Base-by-base conservation (phyloP, 92 coral and sea anemone species). In the Phymanthus crucifer region DNA sequence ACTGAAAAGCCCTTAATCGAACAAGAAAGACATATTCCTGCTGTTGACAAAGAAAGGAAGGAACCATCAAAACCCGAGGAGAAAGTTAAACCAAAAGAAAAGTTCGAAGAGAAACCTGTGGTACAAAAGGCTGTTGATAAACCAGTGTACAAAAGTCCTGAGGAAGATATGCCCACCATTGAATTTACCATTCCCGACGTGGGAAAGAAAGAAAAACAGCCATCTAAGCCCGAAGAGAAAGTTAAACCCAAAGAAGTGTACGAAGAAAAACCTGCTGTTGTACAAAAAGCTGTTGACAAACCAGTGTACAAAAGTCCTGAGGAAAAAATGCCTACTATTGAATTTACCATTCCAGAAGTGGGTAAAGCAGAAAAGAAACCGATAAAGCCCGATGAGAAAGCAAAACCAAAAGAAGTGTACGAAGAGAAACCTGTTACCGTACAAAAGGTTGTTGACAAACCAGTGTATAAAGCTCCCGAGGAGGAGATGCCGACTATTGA, bases 21-120 rank as follows among this genome's bases (percentile, higher is more conserved):
- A 4, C 68, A 61, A 61, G 27, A 27, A 61, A 61, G 32, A 16
- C 12, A 24, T 23, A 26, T 73, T 45, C 77, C 77, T 40, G 33
- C 21, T 40, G 52, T 36, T 0, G 65, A 17, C 12, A 43, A 43
- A 43, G 27, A 54, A 54, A 27, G 21, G 4, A 54, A 71, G 27
- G 21, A 54, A 27, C 27, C 64, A 1, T 54, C 27, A 52, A 81
- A 80, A 70, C 91, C 90, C 38, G 87, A 87, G 75, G 87, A 89
- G 45, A 77, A 89, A 32, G 85, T 86, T 57, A 90, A 87, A 27
- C 34, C 32, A 26, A 12, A 61, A 61, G 68, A 61, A 5, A 17
- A 24, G 13, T 12, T 89, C 11, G 85, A 89, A 73, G 95, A 94
- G 27, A 56, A 75, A 52, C 98, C 98, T n/a, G 95, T 91, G n/a